Base-by-base conservation (phyloP, 2,888 invertebrate genomes). In the Drosophila colorata region DNA sequence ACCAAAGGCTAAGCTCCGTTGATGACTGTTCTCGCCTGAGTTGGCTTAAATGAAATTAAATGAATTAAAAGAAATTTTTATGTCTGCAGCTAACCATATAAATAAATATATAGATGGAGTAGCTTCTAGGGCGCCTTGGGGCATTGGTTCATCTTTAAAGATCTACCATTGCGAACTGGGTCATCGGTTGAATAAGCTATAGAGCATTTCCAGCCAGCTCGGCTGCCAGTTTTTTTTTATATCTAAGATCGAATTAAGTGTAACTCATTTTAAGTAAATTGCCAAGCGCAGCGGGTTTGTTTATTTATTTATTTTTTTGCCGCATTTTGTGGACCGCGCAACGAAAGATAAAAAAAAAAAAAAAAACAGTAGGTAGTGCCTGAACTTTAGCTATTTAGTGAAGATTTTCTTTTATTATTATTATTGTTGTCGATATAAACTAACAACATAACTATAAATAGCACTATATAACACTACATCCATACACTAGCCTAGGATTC, bases 21-120 rank as follows among this genome's bases (percentile, higher is more conserved):
- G 58, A 67, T 72, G 63, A 60, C 38, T 25, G 40, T 59, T 69
- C 70, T 60, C 44, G 48, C 70, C 55, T 16, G 56, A 64, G 51
- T 69, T 66, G 49, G 63, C 63, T 60, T 47, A 60, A 74, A 69
- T 78, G 48, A 74, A 76, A 78, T 78, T 59, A 78, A 76, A 69
- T 66, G 44, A 74, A 66, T 69, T 74, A 74, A 79, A 75, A 74
- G 74, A 78, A 76, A 66, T 63, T 69, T 68, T 38, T 37, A 44
- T 52, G 31, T 46, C 8, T 44, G 9, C 41, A 33, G 46, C 25
- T 23, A 16, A 16, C 18, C 11, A 18, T 37, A 18, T 13, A 16
- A 13, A 18, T 9, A 49, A n/a, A n/a, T 38, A 28, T 4, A 33
- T 13, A 4, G 11, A 49, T 28, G 25, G 25, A 20, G 23, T 43